phyloP scores from a whole-genome alignment of 1,140 invertebrate genomes.

The Cydia amplana region DNA sequence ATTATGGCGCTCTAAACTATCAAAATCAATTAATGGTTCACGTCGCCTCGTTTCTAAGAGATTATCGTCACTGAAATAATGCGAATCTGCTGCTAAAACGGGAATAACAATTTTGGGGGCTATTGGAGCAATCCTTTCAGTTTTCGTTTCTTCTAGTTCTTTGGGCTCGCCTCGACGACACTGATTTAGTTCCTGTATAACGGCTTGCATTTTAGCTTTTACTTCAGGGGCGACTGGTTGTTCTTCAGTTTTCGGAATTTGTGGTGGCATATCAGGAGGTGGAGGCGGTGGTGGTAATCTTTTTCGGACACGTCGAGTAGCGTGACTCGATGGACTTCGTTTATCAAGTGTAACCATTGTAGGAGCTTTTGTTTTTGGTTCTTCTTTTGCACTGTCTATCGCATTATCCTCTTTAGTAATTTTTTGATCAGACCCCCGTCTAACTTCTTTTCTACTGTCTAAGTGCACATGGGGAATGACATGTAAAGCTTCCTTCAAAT shows the following conservation, averaged over 20 bases:
- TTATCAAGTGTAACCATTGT: conserved; percentile 74
- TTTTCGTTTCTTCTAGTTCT: conserved; percentile 48
- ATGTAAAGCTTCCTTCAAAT: conserved; percentile 37
- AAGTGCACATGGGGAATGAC: conserved; percentile 32
- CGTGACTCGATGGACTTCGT: conserved; percentile 60
- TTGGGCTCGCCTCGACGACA: conserved; percentile 66
- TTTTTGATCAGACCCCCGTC: conserved; percentile 31
- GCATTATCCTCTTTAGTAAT: conserved; percentile 38
- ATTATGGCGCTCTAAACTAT: conserved; percentile 85
- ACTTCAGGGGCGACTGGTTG: conserved; percentile 70
- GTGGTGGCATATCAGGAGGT: conserved; percentile 52
- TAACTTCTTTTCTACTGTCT: conserved; percentile 37
- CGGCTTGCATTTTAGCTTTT: conserved; percentile 81
- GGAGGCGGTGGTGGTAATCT: conserved; percentile 75
- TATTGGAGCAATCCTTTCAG: conserved; percentile 50
- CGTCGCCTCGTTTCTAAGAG: conserved; percentile 45
- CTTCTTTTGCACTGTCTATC: conserved; percentile 37
- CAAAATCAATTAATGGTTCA: conserved; percentile 80
- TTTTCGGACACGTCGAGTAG: conserved; percentile 62
- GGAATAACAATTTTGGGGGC: conserved; percentile 72
- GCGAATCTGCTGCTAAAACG: conserved; percentile 62
- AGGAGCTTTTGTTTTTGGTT: conserved; percentile 83
- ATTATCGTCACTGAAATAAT: conserved; percentile 64
- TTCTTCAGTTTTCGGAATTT: conserved; percentile 50
- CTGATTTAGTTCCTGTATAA: conserved; percentile 79